phyloP scores from a whole-genome alignment of 2,113 vertebrate genomes.

The Spea multiplicata region DNA sequence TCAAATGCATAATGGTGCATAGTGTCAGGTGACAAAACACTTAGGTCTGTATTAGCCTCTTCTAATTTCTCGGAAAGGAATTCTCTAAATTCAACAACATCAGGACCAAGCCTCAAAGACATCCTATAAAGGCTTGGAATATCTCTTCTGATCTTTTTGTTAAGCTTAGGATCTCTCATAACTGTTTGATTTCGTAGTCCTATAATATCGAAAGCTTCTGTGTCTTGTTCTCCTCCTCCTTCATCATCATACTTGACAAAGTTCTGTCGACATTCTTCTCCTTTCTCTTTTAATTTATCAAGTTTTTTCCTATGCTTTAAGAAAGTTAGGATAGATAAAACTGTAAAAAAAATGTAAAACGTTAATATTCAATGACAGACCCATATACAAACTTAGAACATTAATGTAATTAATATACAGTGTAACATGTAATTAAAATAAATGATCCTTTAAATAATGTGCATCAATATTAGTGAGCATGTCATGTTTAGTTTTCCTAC shows the following conservation, averaged over 20 bases:
- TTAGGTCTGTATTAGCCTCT: slow-evolving; percentile 80
- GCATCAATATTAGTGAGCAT: too few relatives aligned
- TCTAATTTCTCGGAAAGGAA: slow-evolving; percentile 85
- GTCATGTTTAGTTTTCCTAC: too few relatives aligned
- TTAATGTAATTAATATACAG: background rate
- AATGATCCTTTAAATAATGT: slow-evolving; percentile 26
- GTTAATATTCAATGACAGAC: too few relatives aligned
- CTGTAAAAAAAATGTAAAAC: slow-evolving; percentile 57
- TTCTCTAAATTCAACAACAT: slow-evolving; percentile 77
- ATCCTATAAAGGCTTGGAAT: slow-evolving; percentile 77
- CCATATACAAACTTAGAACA: background rate
- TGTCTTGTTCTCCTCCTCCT: slow-evolving; percentile 64
- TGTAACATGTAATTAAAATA: background rate
- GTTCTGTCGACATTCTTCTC: slow-evolving; percentile 75
- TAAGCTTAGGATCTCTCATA: slow-evolving; percentile 55
- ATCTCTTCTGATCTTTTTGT: slow-evolving; percentile 60
- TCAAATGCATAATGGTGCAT: slow-evolving; percentile 82
- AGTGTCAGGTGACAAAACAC: slow-evolving; percentile 78
- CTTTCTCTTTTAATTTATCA: slow-evolving; percentile 61
- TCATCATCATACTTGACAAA: slow-evolving; percentile 76
- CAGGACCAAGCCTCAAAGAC: slow-evolving; percentile 82
- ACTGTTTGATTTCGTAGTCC: slow-evolving; percentile 66
- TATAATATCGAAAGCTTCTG: slow-evolving; percentile 65
- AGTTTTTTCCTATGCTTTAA: slow-evolving; percentile 67
- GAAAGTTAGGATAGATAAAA: slow-evolving; percentile 71